These are phyloP conservation scores for Mactromeris polynyma DNA, from an alignment of 2,888 invertebrate genomes.

Conservation along the genomic window DNA sequence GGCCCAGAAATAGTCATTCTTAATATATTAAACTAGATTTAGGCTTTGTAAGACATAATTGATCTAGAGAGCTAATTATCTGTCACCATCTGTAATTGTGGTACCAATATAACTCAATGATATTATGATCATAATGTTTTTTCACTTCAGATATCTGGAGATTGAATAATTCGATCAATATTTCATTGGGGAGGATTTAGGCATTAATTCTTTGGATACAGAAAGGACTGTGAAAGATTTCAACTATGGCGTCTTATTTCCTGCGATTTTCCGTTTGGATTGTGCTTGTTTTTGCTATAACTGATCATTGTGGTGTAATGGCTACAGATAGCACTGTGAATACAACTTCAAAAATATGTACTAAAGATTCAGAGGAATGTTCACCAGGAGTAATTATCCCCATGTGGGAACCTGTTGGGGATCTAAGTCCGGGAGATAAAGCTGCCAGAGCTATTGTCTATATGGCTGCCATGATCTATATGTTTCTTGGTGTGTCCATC, in stretches of 20 bases:
- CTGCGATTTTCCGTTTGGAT: constrained; percentile 40
- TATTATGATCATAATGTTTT: constrained; percentile 1
- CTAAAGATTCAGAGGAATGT: constrained; percentile 88
- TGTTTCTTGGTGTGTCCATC: constrained; percentile 99
- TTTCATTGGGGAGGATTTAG: constrained; percentile 14
- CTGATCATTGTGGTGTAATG: constrained; percentile 27
- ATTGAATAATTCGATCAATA: constrained; percentile 14
- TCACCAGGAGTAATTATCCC: constrained; percentile 95
- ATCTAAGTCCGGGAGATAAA: constrained; percentile 90
- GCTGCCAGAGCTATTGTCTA: constrained; percentile 96
- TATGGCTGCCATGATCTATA: constrained; percentile 95
- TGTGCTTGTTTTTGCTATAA: constrained; percentile 46
- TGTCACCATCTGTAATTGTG: not conserved
- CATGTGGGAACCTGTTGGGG: constrained; percentile 94
- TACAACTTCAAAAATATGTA: constrained; percentile 62
- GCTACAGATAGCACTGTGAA: constrained; percentile 14
- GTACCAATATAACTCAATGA: not conserved
- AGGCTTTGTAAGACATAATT: not conserved
- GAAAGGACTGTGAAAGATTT: not conserved
- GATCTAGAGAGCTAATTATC: not conserved
- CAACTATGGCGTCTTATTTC: not conserved
- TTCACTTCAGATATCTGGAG: not conserved
- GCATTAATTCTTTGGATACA: not conserved
- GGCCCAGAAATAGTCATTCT: not conserved
- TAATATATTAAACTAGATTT: not conserved